Conservation (phyloP, 2,113 vertebrate genomes). For the Aptenodytes forsteri region DNA sequence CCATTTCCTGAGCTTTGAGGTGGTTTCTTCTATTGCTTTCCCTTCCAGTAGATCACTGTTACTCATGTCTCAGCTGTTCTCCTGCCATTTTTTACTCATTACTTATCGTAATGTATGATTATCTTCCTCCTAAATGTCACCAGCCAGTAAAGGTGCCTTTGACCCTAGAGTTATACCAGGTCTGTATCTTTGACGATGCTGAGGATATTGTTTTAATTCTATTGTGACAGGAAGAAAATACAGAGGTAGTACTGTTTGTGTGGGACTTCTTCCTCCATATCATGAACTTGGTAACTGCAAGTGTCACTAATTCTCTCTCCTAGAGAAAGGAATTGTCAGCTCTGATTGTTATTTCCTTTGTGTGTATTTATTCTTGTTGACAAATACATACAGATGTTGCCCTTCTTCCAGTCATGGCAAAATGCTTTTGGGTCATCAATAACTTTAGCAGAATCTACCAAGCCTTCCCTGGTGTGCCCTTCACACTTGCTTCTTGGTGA, state of each 20-base stretch:
- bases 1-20: constrained; percentile 61
- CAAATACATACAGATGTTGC: neutral
- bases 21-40: constrained; percentile 52
- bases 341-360: neutral
- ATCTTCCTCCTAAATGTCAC: constrained; percentile 12
- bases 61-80: constrained; percentile 37
- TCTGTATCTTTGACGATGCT: neutral
- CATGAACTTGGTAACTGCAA: neutral
- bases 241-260: neutral
- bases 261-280: neutral
- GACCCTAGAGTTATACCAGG: neutral
- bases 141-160: neutral
- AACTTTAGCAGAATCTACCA: neutral
- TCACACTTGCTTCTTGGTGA: neutral
- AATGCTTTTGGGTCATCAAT: neutral
- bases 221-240: neutral
- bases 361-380: neutral
- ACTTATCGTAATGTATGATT: neutral
- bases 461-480: neutral
- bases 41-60: neutral
- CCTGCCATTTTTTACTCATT: constrained; percentile 1
- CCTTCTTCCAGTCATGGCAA: neutral
- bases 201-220: neutral
- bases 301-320: neutral
- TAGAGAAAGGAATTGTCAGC: neutral